A percentile compares a stretch with the other conserved stretches of the same genome.
Evolutionary conservation across 2,113 vertebrate species (phyloP).

Genomic region (Cariama cristata): DNA sequence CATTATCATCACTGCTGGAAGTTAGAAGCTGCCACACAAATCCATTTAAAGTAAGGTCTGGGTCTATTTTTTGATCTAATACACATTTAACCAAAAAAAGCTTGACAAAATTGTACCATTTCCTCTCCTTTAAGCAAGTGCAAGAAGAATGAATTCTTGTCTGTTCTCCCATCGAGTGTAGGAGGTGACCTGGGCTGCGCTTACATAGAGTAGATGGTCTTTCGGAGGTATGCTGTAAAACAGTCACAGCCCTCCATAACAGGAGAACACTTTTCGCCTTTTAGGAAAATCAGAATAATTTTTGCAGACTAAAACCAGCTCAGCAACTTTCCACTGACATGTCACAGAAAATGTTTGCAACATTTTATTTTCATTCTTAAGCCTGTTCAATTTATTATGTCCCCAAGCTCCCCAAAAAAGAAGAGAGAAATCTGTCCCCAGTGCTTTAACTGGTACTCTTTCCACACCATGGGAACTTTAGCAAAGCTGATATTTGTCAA

Average conservation of each 20-base stretch:
- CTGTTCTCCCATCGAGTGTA: constrained; percentile 1
- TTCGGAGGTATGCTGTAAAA: not conserved
- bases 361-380: not conserved
- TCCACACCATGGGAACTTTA: not conserved
- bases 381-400: not conserved
- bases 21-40: not conserved
- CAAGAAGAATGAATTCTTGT: constrained; percentile 1
- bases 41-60: not conserved
- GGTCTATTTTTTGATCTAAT: constrained; percentile 21
- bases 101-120: not conserved
- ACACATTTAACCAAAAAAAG: not conserved
- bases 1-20: constrained; percentile 1
- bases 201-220: not conserved
- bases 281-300: not conserved
- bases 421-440: not conserved
- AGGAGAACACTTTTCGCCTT: not conserved
- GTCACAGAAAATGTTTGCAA: not conserved
- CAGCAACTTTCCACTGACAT: not conserved
- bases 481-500: not conserved
- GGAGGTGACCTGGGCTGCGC: constrained; percentile 9
- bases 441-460: not conserved
- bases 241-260: not conserved
- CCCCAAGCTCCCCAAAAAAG: not conserved
- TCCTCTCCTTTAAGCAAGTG: not conserved
- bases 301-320: not conserved